Percentiles rank a stretch among this genome's conserved stretches.
These are phyloP conservation scores for Thamnaconus septentrionalis DNA, from an alignment of 2,113 vertebrate species.

Conservation along the genomic window DNA sequence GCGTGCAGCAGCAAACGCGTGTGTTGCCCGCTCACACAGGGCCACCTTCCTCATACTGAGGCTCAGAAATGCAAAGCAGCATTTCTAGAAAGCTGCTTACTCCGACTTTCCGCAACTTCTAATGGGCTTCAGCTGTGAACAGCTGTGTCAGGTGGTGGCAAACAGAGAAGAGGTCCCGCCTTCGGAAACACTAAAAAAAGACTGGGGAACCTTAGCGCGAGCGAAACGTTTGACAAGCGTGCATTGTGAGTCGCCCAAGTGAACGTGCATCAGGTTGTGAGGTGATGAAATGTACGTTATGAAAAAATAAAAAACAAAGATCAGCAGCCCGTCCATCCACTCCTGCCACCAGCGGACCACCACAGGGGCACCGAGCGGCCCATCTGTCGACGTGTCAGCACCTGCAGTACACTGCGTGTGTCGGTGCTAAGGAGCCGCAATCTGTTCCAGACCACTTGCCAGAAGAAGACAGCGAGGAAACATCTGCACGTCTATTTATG, in stretches of 20 bases:
- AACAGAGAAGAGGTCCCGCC: slow-evolving; percentile 14
- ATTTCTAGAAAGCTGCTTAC: slow-evolving; percentile 39
- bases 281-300: slow-evolving; percentile 59
- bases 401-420: slow-evolving; percentile 31
- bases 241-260: neutral
- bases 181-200: slow-evolving; percentile 16
- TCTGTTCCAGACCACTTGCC: slow-evolving; percentile 63
- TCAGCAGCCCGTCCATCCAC: slow-evolving; percentile 56
- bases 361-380: slow-evolving; percentile 49
- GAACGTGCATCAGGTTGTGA: slow-evolving; percentile 46
- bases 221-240: no score
- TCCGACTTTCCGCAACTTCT: slow-evolving; percentile 27
- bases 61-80: slow-evolving; percentile 49
- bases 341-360: slow-evolving; percentile 50
- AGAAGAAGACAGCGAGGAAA: slow-evolving; percentile 61
- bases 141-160: slow-evolving; percentile 27
- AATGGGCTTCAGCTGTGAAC: slow-evolving; percentile 36
- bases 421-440: slow-evolving; percentile 61
- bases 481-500: slow-evolving; percentile 73
- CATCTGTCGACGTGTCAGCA: slow-evolving; percentile 73
- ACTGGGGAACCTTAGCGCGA: no score
- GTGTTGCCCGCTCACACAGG: neutral
- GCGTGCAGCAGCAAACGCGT: slow-evolving; percentile 1
- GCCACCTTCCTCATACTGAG: slow-evolving; percentile 25
- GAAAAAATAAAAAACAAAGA: slow-evolving; percentile 19